Conservation (phyloP, 92 coral and sea anemone species). For the Porites lobata region DNA sequence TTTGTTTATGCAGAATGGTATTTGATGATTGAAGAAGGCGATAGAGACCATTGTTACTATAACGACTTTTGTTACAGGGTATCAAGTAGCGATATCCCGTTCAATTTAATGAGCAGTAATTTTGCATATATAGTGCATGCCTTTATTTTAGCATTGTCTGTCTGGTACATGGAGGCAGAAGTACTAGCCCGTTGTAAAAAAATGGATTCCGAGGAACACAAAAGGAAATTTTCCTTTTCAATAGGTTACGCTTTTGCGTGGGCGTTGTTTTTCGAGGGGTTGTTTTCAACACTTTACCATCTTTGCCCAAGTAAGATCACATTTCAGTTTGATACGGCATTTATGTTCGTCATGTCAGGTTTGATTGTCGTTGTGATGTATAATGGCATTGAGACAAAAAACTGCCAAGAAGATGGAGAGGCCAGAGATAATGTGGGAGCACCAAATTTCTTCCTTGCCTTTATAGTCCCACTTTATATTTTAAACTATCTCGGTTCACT, state of each 20-base stretch:
- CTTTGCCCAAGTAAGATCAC: slow-evolving; percentile 89
- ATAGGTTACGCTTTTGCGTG: slow-evolving; percentile 90
- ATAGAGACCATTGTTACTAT: slow-evolving; percentile 89
- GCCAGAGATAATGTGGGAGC: slow-evolving; percentile 69
- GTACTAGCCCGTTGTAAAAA: slow-evolving; percentile 65
- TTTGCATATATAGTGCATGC: slow-evolving; percentile 80
- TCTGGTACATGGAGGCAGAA: slow-evolving; percentile 83
- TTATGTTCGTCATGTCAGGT: slow-evolving; percentile 92
- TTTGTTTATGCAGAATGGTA: slow-evolving; percentile 89
- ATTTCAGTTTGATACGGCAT: slow-evolving; percentile 93
- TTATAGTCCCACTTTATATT: slow-evolving; percentile 53
- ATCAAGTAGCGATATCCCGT: slow-evolving; percentile 73
- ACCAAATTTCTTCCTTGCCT: slow-evolving; percentile 72
- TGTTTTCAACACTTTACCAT: slow-evolving; percentile 87
- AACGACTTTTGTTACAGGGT: slow-evolving; percentile 92
- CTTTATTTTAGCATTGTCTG: slow-evolving; percentile 71
- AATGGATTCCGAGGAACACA: slow-evolving; percentile 62
- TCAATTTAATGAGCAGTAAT: slow-evolving; percentile 88
- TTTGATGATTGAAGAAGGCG: slow-evolving; percentile 81
- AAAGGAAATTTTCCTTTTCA: slow-evolving; percentile 72
- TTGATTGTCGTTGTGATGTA: slow-evolving; percentile 74
- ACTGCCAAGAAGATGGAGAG: slow-evolving; percentile 27
- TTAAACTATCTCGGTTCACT: slow-evolving; percentile 82
- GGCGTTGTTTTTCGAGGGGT: slow-evolving; percentile 88
- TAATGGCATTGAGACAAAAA: slow-evolving; percentile 55